These are phyloP conservation scores for Orgyia antiqua DNA, from an alignment of 2,888 invertebrate species.

Conservation along the genomic window DNA sequence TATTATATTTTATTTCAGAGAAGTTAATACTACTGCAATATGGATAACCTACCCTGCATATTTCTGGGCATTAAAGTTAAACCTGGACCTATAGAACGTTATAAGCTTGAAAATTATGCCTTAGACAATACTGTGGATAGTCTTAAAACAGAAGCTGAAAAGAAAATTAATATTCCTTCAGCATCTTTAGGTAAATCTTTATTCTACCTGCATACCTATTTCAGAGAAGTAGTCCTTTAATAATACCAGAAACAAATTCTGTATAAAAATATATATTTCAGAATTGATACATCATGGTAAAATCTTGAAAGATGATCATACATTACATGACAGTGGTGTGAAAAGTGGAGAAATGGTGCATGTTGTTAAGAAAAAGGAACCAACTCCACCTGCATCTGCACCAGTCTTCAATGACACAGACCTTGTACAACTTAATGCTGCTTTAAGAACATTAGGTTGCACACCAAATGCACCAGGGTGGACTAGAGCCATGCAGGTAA, in stretches of 20 bases:
- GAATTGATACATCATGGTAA: constrained; percentile 82
- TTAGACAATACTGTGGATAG: constrained; percentile 79
- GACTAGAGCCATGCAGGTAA: constrained; percentile 82
- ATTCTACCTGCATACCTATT: not conserved
- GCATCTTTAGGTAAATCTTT: constrained; percentile 74
- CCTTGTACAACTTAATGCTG: constrained; percentile 79
- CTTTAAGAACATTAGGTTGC: constrained; percentile 79
- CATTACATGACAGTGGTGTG: constrained; percentile 81
- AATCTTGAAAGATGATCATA: constrained; percentile 78
- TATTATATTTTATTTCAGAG: no score
- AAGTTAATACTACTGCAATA: constrained; percentile 16
- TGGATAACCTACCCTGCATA: constrained; percentile 53
- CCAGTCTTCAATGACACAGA: constrained; percentile 77
- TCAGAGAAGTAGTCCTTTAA: no score
- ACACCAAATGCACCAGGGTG: constrained; percentile 79
- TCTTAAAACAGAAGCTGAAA: constrained; percentile 78
- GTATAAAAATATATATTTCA: constrained; percentile 9
- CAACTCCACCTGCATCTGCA: constrained; percentile 44
- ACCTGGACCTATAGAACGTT: constrained; percentile 63
- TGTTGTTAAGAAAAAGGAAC: constrained; percentile 71
- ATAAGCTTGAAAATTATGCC: constrained; percentile 77
- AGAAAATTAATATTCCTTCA: constrained; percentile 74
- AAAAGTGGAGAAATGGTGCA: constrained; percentile 78
- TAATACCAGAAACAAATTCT: not conserved
- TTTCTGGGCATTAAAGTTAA: constrained; percentile 68